Conservation (phyloP, 2,113 vertebrate species). For the Callipepla californica region DNA sequence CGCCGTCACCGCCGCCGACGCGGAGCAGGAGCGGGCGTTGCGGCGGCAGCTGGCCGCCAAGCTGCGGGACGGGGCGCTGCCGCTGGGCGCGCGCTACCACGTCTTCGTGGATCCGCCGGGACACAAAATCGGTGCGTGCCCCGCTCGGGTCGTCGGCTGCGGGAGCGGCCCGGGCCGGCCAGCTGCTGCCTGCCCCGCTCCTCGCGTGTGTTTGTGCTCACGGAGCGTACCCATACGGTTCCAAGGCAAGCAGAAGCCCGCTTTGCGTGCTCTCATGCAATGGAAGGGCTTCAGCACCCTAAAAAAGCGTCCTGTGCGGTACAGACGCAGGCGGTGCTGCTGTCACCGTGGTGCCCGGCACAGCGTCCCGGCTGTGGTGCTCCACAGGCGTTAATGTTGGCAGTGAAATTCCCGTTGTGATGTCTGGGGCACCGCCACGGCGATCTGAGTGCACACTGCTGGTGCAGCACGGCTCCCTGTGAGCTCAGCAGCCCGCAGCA, state of each 20-base stretch:
- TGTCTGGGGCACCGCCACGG: accelerated
- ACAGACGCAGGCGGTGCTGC: neutral
- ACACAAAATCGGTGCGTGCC: constrained; percentile 84
- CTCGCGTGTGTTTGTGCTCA: accelerated
- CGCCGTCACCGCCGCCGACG: constrained; percentile 87
- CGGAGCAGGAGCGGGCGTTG: constrained; percentile 85
- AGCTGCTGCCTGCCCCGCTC: no score
- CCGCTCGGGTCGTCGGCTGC: neutral
- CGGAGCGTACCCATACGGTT: accelerated
- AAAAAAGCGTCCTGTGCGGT: neutral
- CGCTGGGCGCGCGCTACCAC: constrained; percentile 81
- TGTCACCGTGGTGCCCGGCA: neutral
- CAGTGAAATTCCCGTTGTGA: neutral
- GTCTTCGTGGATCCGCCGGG: constrained; percentile 90
- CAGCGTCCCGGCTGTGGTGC: neutral
- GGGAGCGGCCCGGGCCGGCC: neutral
- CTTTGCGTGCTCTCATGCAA: neutral
- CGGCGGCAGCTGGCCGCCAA: constrained; percentile 86
- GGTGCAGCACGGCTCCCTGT: accelerated
- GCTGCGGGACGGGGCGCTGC: constrained; percentile 83
- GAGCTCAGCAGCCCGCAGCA: no score
- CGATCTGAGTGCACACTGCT: neutral
- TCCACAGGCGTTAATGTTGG: neutral
- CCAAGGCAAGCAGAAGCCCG: neutral
- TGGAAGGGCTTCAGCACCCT: neutral